phyloP scores from a whole-genome alignment of 1,140 invertebrate species.

The Cydia fagiglandana region DNA sequence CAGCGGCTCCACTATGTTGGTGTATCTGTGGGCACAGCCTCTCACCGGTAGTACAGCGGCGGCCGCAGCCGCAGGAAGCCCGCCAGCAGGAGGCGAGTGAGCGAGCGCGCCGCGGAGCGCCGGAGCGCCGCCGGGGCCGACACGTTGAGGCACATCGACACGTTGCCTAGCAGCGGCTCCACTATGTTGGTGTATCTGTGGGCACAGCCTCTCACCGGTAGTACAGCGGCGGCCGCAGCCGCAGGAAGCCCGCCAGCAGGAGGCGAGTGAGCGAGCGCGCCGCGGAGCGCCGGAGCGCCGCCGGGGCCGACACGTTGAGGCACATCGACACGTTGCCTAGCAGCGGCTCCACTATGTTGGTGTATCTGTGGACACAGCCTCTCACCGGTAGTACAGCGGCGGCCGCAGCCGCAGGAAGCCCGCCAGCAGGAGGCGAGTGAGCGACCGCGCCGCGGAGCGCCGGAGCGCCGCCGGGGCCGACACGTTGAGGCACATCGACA shows the following conservation, averaged over 20 bases:
- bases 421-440: constrained; percentile 59
- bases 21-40: constrained; percentile 51
- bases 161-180: constrained; percentile 44
- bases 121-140: constrained; percentile 47
- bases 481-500: constrained; percentile 55
- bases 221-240: constrained; percentile 65
- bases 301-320: no score
- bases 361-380: not conserved
- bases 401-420: constrained; percentile 64
- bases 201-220: no score
- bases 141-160: constrained; percentile 53
- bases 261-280: constrained; percentile 58
- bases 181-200: constrained; percentile 66
- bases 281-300: constrained; percentile 32
- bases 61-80: constrained; percentile 64
- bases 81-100: constrained; percentile 59
- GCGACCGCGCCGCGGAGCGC: constrained; percentile 53
- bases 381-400: constrained; percentile 63
- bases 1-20: constrained; percentile 56
- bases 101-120: constrained; percentile 53
- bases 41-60: no score
- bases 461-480: constrained; percentile 47
- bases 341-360: no score
- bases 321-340: no score
- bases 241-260: constrained; percentile 60